Conservation (phyloP, 2,797 vertebrate genomes). For the Sus cebifrons region DNA sequence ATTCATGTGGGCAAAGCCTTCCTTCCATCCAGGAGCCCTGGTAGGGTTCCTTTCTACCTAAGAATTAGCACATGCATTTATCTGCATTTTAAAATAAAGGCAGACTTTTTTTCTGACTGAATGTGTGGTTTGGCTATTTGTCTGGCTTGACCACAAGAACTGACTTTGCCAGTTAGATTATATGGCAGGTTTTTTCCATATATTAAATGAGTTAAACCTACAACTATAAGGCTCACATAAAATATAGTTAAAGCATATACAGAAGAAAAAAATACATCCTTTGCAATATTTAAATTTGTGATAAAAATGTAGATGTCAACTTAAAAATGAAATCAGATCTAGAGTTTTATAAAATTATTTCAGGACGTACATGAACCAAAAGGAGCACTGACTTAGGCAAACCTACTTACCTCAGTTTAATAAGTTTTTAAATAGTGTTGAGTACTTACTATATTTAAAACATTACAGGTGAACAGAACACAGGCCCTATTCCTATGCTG, state of each 20-base stretch:
- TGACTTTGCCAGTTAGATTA: background rate
- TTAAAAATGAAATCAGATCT: constrained; percentile 42
- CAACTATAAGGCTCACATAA: background rate
- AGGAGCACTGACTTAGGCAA: background rate
- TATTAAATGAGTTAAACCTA: background rate
- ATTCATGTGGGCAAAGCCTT: too few relatives aligned
- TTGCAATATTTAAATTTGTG: constrained; percentile 12
- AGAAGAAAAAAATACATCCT: constrained; percentile 21
- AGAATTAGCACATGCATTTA: background rate
- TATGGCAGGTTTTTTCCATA: background rate
- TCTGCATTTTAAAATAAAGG: constrained; percentile 57
- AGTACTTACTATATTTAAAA: background rate
- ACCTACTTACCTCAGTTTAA: background rate
- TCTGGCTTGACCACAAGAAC: background rate
- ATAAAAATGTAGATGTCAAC: background rate
- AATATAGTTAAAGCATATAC: background rate
- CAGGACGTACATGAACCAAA: background rate
- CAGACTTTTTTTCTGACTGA: constrained; percentile 22
- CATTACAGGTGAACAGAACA: constrained; percentile 5
- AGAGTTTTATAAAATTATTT: constrained; percentile 37
- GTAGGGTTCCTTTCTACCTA: background rate
- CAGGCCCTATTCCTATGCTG: background rate
- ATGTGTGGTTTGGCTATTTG: background rate
- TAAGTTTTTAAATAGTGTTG: background rate
- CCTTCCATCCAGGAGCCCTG: background rate